Evolutionary conservation across 1,140 invertebrate genomes (phyloP).

Genomic region (Drosophila saltans): DNA sequence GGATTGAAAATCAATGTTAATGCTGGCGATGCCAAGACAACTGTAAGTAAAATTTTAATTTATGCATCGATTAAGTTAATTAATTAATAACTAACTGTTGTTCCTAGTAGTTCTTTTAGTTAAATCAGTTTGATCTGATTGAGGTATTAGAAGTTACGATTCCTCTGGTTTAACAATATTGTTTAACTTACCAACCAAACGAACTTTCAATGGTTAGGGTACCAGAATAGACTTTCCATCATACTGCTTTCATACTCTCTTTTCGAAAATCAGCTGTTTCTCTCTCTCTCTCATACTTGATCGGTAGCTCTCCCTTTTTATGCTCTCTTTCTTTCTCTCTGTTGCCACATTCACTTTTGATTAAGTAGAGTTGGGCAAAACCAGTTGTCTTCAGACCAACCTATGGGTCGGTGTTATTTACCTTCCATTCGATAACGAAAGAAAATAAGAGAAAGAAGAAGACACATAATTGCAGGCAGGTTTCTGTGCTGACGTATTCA

Average conservation of each 20-base stretch:
- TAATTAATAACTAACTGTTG: too few relatives aligned
- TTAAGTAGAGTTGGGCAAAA: constrained; percentile 26
- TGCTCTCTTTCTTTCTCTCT: constrained; percentile 2
- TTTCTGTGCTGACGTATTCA: constrained; percentile 45
- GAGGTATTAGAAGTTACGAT: too few relatives aligned
- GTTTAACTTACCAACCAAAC: too few relatives aligned
- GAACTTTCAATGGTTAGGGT: not conserved
- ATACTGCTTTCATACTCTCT: not conserved
- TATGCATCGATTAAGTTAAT: too few relatives aligned
- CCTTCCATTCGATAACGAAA: constrained; percentile 20
- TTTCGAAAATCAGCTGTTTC: constrained; percentile 34
- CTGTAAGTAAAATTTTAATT: constrained; percentile 55
- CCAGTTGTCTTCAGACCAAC: constrained; percentile 54
- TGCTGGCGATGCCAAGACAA: constrained; percentile 49
- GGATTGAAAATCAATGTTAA: constrained; percentile 82
- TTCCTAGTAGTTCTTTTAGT: too few relatives aligned
- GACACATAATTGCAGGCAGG: constrained; percentile 27
- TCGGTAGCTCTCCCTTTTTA: too few relatives aligned
- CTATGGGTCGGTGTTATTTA: constrained; percentile 27
- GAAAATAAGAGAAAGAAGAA: constrained; percentile 6
- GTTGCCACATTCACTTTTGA: not conserved
- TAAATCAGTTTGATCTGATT: too few relatives aligned
- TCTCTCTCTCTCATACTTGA: too few relatives aligned
- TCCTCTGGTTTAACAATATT: too few relatives aligned
- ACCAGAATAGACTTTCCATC: too few relatives aligned